Percentiles rank a stretch among this genome's conserved stretches.
Evolutionary conservation across 2,797 vertebrate genomes (phyloP).

Genomic region (Lithobates sylvaticus): DNA sequence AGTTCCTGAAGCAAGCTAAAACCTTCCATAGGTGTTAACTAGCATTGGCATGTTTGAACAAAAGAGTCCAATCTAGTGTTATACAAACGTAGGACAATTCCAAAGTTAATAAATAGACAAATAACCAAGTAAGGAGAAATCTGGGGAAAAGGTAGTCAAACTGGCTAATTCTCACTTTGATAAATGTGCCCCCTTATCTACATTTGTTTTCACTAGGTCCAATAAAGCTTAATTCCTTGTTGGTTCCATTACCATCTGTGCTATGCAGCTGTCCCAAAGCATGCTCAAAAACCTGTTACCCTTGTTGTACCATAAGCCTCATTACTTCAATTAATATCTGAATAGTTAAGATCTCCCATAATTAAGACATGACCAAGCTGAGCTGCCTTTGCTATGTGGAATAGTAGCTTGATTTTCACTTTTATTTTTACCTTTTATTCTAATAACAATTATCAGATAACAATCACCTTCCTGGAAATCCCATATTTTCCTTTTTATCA

Average conservation of each 20-base stretch:
- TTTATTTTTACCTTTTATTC: background rate
- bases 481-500: no score
- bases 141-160: background rate
- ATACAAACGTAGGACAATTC: background rate
- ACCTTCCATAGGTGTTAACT: background rate
- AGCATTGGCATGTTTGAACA: background rate
- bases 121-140: background rate
- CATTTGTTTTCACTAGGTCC: conserved; percentile 40
- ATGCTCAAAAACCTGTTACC: conserved; percentile 46
- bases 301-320: conserved; percentile 42
- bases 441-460: background rate
- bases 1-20: background rate
- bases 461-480: background rate
- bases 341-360: conserved; percentile 45
- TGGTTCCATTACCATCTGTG: conserved; percentile 48
- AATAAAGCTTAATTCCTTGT: conserved; percentile 49
- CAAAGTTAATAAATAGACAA: background rate
- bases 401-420: background rate
- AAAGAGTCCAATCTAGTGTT: background rate
- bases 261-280: conserved; percentile 38
- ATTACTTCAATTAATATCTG: conserved; percentile 50
- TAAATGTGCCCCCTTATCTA: conserved; percentile 14
- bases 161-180: background rate
- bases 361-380: conserved; percentile 46
- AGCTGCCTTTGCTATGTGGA: conserved; percentile 4